A percentile compares a stretch with the other conserved stretches of the same genome.
Evolutionary conservation across 2,888 invertebrate genomes (phyloP).

Genomic region (Drosophila suboccidentalis): DNA sequence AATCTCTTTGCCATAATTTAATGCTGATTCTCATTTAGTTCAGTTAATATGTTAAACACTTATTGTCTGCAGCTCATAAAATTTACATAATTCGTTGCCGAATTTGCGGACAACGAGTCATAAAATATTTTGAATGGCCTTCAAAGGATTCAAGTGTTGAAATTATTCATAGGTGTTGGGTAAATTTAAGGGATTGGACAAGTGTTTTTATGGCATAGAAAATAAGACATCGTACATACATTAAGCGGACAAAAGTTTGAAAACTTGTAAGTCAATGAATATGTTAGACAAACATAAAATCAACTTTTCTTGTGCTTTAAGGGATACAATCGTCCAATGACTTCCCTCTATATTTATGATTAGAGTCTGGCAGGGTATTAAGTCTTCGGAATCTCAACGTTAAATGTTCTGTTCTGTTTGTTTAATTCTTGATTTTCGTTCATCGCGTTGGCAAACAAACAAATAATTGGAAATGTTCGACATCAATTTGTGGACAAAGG

Average conservation of each 20-base stretch:
- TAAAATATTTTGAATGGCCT: conserved; percentile 11
- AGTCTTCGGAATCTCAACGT: not conserved
- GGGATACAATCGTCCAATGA: not conserved
- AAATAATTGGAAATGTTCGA: conserved; percentile 17
- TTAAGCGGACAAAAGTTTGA: conserved; percentile 17
- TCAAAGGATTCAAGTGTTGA: conserved; percentile 5
- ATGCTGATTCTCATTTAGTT: not conserved
- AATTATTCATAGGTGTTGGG: conserved; percentile 9
- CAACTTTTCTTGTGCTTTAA: conserved; percentile 6
- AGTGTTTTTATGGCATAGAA: conserved; percentile 2
- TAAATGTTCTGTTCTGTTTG: conserved; percentile 7
- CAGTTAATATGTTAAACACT: conserved; percentile 7
- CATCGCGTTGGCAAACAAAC: conserved; percentile 13
- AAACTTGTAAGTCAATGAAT: conserved; percentile 15
- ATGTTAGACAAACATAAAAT: not conserved
- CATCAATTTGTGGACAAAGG: conserved; percentile 1
- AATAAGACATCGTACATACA: not conserved
- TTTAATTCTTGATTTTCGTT: conserved; percentile 5
- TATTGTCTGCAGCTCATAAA: conserved; percentile 19
- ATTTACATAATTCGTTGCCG: conserved; percentile 19
- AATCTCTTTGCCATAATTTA: conserved; percentile 6
- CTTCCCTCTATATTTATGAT: not conserved
- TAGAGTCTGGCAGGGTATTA: no score
- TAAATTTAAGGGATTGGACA: not conserved
- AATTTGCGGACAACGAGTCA: conserved; percentile 5